Conservation (phyloP, 30 jellyfish, hydroid and myxozoan species). For the Turritopsis rubra region DNA sequence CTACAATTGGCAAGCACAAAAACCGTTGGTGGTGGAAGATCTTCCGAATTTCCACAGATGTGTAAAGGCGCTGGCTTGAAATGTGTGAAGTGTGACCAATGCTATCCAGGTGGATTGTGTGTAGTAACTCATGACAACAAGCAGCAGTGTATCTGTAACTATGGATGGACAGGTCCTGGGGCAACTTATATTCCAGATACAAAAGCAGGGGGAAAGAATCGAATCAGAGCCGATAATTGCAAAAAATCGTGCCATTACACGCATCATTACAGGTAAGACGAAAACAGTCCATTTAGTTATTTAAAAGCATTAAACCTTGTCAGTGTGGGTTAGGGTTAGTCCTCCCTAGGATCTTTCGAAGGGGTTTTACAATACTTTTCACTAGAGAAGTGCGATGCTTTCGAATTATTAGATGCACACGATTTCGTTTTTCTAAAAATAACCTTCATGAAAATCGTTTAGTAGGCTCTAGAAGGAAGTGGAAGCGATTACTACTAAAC, state of each 20-base stretch:
- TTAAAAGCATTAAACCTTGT: no score
- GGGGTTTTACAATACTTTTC: no score
- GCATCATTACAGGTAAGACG: background rate
- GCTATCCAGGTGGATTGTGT: conserved; percentile 18
- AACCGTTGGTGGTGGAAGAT: background rate
- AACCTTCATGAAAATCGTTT: background rate
- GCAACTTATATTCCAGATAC: background rate
- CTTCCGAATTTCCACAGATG: background rate
- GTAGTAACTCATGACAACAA: background rate
- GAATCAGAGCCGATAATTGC: conserved; percentile 8
- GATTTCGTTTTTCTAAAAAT: background rate
- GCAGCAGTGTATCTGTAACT: background rate
- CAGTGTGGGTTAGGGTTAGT: no score
- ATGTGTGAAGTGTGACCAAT: background rate
- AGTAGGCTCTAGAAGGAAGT: background rate
- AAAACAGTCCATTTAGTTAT: no score
- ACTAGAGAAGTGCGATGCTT: no score
- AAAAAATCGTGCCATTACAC: background rate
- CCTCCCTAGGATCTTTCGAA: no score
- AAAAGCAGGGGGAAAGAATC: background rate
- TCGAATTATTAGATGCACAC: no score
- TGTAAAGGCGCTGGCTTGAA: background rate
- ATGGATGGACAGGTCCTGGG: conserved; percentile 10
- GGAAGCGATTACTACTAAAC: background rate
- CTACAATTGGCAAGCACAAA: background rate